These are phyloP conservation scores for Brachypodius melanocephalos DNA, from an alignment of 2,113 vertebrate species.

Conservation along the genomic window DNA sequence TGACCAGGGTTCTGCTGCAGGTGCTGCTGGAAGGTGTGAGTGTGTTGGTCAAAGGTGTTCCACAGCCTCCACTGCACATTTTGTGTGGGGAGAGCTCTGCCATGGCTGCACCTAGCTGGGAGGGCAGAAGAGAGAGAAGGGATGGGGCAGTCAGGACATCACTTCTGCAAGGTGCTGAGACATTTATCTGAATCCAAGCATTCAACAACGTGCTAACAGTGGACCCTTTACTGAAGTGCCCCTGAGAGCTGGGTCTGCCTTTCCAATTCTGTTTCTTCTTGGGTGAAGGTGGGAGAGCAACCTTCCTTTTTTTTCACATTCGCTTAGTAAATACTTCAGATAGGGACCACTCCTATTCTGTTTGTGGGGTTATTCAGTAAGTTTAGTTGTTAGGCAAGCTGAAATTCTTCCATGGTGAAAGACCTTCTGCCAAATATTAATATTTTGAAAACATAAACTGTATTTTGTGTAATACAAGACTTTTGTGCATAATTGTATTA, in stretches of 20 bases:
- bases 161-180: neutral
- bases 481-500: slow-evolving; percentile 41
- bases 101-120: fast-evolving
- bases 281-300: neutral
- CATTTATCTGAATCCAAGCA: neutral
- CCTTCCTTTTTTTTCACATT: neutral
- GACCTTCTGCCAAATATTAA: slow-evolving; percentile 3
- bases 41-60: neutral
- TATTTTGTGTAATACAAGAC: slow-evolving; percentile 20
- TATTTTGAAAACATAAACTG: slow-evolving; percentile 32
- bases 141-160: too few relatives aligned
- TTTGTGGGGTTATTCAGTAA: neutral
- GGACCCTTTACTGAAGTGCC: neutral
- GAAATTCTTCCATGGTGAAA: slow-evolving; percentile 19
- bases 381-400: neutral
- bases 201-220: neutral
- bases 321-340: neutral
- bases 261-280: neutral
- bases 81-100: neutral
- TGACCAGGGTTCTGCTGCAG: neutral
- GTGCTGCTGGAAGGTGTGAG: neutral
- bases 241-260: neutral
- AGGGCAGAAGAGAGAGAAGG: neutral
- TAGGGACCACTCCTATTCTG: neutral
- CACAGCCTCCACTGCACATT: neutral